Evolutionary conservation across 2,797 vertebrate species (phyloP), one percentile per base, ranked within the genome.

Genomic region (Arctocebus calabarensis): DNA sequence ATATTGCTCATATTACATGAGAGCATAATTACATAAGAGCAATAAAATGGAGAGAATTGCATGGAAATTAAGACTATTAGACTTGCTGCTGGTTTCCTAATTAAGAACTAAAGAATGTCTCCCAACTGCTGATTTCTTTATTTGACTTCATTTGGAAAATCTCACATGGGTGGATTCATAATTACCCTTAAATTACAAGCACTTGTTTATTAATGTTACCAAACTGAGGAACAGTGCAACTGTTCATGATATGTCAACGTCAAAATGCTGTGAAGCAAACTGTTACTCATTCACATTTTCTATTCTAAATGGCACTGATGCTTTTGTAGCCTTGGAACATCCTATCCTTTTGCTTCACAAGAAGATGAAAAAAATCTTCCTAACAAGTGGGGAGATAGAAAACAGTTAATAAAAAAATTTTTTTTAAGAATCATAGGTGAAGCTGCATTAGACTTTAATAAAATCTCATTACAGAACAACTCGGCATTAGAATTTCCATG

Each of bases 71-170:
- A 59, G 73, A 79, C 66, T 84, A 90, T 93, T 90, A 92, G 88
- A 95, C 83, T 97, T 97, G 92, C 88, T 96, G 70, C 66, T 95
- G 37, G 20, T 77, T 97, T 98, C 25, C 82, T 97, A 95, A 97
- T 68, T 82, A 90, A 88, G 66, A 97, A 97, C 89, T 95, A 94
- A 96, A 90, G 84, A 94, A 93, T 94, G 89, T 32, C 1, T 96
- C 96, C 94, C 55, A 86, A 96, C 70, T 94, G 32, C 96, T 96
- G 95, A 96, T 97, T 93, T 97, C 68, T 95, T 95, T 88, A 86
- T 94, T 96, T 97, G 74, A 88, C 84, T 98, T 97, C 68, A 96
- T 98, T 97, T 97, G 95, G 92, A 97, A 97, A 97, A 97, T 96
- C 91, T 94, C 94, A 84, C 48, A 96, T 88, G 86, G 89, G 55